Percentiles rank a stretch among this genome's conserved stretches.
These are phyloP conservation scores for Prolemur simus DNA, from an alignment of 2,113 vertebrate species.

Conservation along the genomic window DNA sequence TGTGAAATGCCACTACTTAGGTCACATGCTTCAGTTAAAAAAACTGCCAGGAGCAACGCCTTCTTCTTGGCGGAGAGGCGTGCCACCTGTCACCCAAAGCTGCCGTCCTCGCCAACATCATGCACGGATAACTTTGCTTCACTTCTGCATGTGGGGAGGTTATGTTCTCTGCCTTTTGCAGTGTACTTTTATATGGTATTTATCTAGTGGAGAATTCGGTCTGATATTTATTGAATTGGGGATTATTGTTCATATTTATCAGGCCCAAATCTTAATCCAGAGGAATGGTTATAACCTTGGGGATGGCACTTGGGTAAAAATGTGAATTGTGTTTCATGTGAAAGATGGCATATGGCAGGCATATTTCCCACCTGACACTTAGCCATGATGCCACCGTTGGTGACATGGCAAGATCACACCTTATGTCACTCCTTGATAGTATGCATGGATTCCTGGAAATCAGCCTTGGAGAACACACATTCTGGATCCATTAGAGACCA, in stretches of 20 bases:
- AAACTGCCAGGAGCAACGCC: constrained; percentile 62
- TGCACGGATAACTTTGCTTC: constrained; percentile 44
- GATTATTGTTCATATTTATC: neutral
- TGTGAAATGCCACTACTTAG: constrained; percentile 72
- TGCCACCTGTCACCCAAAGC: constrained; percentile 67
- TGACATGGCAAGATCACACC: constrained; percentile 37
- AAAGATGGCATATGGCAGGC: neutral
- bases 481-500: neutral
- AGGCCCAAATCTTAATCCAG: neutral
- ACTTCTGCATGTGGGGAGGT: constrained; percentile 47
- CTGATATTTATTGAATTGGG: neutral
- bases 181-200: neutral
- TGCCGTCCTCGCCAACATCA: neutral
- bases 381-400: neutral
- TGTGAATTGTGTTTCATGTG: neutral
- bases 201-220: neutral
- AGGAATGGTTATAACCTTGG: neutral
- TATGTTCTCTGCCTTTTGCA: constrained; percentile 65
- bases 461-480: neutral
- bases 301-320: neutral
- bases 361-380: neutral
- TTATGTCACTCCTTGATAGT: neutral
- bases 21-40: constrained; percentile 67
- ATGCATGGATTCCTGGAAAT: constrained; percentile 34
- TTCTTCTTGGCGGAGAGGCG: constrained; percentile 68